Base-by-base conservation (phyloP, 1,140 invertebrate species). In the Drosophila sulfurigaster region DNA sequence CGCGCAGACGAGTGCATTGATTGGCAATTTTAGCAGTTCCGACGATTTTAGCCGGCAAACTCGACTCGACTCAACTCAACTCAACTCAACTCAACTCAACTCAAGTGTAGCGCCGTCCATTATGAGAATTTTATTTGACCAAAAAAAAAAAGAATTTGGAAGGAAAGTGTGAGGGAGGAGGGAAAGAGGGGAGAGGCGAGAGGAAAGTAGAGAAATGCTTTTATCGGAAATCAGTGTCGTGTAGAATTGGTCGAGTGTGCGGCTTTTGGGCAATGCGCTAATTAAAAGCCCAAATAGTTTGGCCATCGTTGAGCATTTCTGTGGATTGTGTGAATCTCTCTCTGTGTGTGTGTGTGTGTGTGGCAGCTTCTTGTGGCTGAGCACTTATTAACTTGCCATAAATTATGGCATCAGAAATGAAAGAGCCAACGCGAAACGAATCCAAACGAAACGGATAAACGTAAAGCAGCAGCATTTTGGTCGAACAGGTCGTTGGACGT, bases 361-460 rank as follows among this genome's bases (percentile, higher is more conserved):
- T 25, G 20, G 20, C 20, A 25, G 20, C 3, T 25, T 25, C 20
- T 25, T 25, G 20, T 48, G 75, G 68, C 70, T 73, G 75, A 81
- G 82, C 75, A 86, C 82, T 86, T 86, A 86, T 86, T 86, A 86
- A 81, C 79, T 86, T 82, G 82, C 70, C 79, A 78, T 83, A 83
- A 86, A 86, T 86, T 87, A 86, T 86, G 76, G 71, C 66, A 52
- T 25, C 20, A 25, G 59, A 43, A 71, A 35, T 38, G 48, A 32
- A 65, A 48, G 68, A 65, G 30, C 30, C 30, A 7, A 32, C 5
- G 1, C 35, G 32, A 59, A 67, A 38, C 38, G 13, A 52, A 58
- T 15, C 32, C 6, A 43, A 59, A 16, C 57, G 32, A 32, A 74
- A 62, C 71, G 56, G 51, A 73, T 60, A 45, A 68, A 25, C 20